Base-by-base conservation (phyloP, 1,140 invertebrate species). In the Leptinotarsa undecemlineata region DNA sequence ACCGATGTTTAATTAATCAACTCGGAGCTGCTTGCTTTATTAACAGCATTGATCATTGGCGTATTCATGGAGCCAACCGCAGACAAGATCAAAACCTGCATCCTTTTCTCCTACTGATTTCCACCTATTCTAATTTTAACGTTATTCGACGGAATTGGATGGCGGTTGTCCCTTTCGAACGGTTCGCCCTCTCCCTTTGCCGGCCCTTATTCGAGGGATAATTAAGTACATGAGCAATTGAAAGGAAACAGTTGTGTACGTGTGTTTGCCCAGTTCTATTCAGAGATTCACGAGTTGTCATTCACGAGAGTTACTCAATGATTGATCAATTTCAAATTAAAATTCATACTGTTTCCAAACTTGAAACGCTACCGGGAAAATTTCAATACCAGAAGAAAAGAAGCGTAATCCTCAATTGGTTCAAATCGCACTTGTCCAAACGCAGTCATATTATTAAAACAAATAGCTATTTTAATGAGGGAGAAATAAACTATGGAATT, bases 81-180 rank as follows among this genome's bases (percentile, higher is more conserved):
- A 82, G 81, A 79, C 80, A 76, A 81, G 79, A 82, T 82, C 81
- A 81, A 79, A 81, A 81, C 79, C 75, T 79, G 76, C 76, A 77
- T 78, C 75, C 80, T 77, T 81, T 92, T 84, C 97, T 84, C 97
- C 20, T 19, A 70, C 68, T 72, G 61, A 64, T 72, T 72, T 72
- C 26, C 26, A 72, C 42, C 71, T 72, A 72, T 63, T 72, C 62
- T 72, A 72, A 72, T 72, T 57, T 57, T 57, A 57, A 57, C 51
- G 51, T 57, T 57, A 57, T 57, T 57, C 51, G 51, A 57, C 51
- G 51, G 51, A 57, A 57, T 57, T 57, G 51, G n/a, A 57, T 57
- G 51, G 51, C 51, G 51, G 51, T 57, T 57, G 51, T 57, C 51
- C 51, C 51, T 57, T 57, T 57, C 51, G 51, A 57, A 19, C 51